Base-by-base conservation (phyloP, 2,888 invertebrate genomes). In the Agonopterix alstromeriana region DNA sequence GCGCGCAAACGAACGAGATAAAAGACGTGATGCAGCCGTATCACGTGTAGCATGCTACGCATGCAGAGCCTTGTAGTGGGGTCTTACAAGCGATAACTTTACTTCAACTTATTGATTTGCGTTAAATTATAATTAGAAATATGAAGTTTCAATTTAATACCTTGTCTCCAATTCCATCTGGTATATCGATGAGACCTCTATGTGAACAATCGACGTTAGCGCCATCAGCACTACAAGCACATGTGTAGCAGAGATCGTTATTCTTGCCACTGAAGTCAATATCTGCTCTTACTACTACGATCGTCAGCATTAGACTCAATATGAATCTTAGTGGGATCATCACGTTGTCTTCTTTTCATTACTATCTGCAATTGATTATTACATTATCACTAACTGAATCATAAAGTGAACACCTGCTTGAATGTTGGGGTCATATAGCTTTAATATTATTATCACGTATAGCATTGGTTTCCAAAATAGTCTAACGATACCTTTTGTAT, bases 161-260 rank as follows among this genome's bases (percentile, higher is more conserved):
- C 77, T 83, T 76, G 46, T 60, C 58, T 56, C 67, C 67, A 46
- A 82, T 61, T 36, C 80, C 83, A 56, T 77, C 70, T 11, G 90
- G 90, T 49, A 90, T 49, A 42, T 77, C 71, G 17, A 70, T 78
- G n/a, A 90, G 76, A 5, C 83, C 85, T 66, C 82, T 73, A 2
- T 73, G 65, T 2, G 88, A 86, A 52, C 89, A 89, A 56, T 89
- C 88, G 1, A 83, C 67, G 40, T 36, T 70, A 0, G 73, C 70
- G 50, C 60, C 70, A 45, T 82, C 80, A 1, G 63, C 53, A 52
- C 66, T 83, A 56, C 85, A 87, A 5, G 66, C 57, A 53, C 89
- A 87, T 7, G 74, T 50, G 49, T 65, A 77, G 54, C 88, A 88
- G 41, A 81, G 60, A 35, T 79, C 80, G 50, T 66, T 69, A 3